Base-by-base conservation (phyloP, 2,888 invertebrate genomes). In the Orthosia cruda region DNA sequence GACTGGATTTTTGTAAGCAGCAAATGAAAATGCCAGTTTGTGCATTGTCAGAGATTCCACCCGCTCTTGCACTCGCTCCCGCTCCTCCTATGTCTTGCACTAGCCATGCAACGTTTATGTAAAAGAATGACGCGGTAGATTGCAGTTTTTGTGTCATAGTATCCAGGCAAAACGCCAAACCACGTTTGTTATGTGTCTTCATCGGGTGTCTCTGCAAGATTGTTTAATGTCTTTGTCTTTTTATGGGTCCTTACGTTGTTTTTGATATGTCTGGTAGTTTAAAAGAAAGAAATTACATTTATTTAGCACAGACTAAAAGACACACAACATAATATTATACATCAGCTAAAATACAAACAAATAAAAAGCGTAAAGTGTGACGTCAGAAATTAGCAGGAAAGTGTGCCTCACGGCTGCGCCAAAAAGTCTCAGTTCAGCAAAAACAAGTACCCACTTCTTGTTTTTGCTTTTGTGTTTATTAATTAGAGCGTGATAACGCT, bases 71-170 rank as follows among this genome's bases (percentile, higher is more conserved):
- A 26, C 12, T 54, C 80, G 52, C 80, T 73, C 3, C 23, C 62
- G 49, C 70, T 32, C 18, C 23, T 23, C 74, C 26, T 59, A 9
- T 71, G 2, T 13, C 73, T 80, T 81, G 65, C 0, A 23, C 78
- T 81, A 79, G 18, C 23, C 20, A 26, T 62, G 55, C 74, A 87
- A 83, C 87, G 89, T 90, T 92, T 91, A 92, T 92, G 93, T 93
- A 92, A 92, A 94, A 93, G 91, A 92, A 93, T 93, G 93, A 93
- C 89, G 87, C 87, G 86, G 91, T 88, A 90, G 91, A 91, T 90
- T 88, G 88, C 86, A 84, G 86, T 88, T 89, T 89, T 88, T 86
- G 89, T 87, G 87, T 87, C 87, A 89, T 77, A 59, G 73, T 63
- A 89, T 89, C 90, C 86, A 91, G 92, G 91, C 92, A 91, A 86